A percentile compares a stretch with the other conserved stretches of the same genome.
Conservation (phyloP, 2,888 invertebrate genomes). For the Geophilus truncorum region DNA sequence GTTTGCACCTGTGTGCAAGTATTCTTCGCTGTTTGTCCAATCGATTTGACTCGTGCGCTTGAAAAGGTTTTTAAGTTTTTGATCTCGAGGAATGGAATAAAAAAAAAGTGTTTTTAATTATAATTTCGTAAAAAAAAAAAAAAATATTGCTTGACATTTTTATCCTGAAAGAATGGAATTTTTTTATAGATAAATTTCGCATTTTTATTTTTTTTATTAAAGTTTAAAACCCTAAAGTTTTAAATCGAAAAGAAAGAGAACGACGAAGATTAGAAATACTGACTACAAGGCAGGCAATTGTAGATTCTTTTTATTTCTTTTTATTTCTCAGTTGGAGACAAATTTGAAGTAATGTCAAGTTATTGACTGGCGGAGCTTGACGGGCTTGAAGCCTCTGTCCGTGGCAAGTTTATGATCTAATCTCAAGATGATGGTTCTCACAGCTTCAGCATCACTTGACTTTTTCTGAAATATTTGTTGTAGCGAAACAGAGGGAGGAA, state of each 20-base stretch:
- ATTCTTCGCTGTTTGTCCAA: constrained; percentile 16
- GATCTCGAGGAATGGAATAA: not conserved
- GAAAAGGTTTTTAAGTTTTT: not conserved
- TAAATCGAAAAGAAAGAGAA: too few relatives aligned
- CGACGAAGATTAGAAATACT: too few relatives aligned
- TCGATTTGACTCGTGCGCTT: constrained; percentile 16
- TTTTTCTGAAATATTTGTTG: not conserved
- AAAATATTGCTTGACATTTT: not conserved
- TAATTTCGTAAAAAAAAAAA: not conserved
- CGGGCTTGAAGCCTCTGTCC: not conserved
- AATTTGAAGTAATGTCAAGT: not conserved
- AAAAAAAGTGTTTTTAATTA: not conserved
- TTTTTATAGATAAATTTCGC: too few relatives aligned
- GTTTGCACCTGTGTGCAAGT: constrained; percentile 16
- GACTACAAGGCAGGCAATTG: not conserved
- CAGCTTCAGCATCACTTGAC: constrained; percentile 3
- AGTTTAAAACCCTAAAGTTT: too few relatives aligned
- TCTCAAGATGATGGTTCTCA: constrained; percentile 7
- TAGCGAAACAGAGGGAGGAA: not conserved
- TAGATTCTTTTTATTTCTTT: not conserved
- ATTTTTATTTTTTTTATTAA: too few relatives aligned
- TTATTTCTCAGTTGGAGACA: not conserved
- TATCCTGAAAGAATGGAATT: too few relatives aligned
- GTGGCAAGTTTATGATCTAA: constrained; percentile 1
- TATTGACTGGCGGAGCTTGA: not conserved